Conservation (phyloP, 1,140 invertebrate species). For the Heterodera schachtii region DNA sequence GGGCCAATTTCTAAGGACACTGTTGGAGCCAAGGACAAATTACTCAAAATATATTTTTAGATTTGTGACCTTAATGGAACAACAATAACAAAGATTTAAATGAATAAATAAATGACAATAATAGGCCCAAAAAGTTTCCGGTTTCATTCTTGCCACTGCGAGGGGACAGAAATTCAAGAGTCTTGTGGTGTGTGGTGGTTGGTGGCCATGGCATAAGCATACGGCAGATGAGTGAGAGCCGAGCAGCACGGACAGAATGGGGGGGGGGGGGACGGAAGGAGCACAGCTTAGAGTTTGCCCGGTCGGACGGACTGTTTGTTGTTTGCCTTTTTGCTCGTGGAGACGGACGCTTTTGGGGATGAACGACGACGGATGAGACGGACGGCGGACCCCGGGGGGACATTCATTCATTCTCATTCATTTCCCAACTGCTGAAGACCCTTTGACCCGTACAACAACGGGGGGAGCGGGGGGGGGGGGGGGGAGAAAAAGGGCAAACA, state of each 20-base stretch:
- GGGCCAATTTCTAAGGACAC: too few species aligned
- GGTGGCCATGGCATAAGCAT: background rate
- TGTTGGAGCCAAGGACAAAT: too few species aligned
- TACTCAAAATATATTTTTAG: too few species aligned
- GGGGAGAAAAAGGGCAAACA: background rate
- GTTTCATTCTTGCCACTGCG: background rate
- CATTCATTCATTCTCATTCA: background rate
- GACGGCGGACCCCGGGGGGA: too few species aligned
- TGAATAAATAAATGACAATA: too few species aligned
- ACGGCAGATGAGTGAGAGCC: background rate
- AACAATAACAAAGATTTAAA: too few species aligned
- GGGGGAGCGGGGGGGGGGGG: too few species aligned
- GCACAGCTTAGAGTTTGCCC: too few species aligned
- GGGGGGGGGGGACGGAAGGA: too few species aligned
- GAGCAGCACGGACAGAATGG: too few species aligned
- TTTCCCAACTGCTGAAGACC: background rate
- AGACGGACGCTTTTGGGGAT: background rate
- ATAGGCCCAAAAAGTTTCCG: background rate
- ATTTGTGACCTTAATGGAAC: too few species aligned
- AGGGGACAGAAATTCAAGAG: background rate
- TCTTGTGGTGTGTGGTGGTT: too few species aligned
- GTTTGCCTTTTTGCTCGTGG: background rate
- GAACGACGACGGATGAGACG: background rate
- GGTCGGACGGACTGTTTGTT: background rate
- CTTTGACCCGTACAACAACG: constrained; percentile 1